Evolutionary conservation across 35 echinoderm and acorn worm genomes (phyloP).

Genomic region (Hemicentrotus pulcherrimus): DNA sequence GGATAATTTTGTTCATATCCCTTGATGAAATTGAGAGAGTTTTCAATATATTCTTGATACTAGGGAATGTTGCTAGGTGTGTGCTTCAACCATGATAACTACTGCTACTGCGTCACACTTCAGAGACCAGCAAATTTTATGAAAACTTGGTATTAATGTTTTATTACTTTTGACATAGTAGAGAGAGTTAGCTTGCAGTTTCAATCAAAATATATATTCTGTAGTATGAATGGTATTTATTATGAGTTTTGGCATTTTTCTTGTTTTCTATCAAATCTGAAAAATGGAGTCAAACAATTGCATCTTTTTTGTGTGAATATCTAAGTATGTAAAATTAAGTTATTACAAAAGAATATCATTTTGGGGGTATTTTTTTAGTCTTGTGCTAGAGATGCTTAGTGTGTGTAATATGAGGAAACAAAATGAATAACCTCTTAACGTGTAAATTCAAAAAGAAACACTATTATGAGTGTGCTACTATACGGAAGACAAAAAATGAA

Average conservation of each 20-base stretch:
- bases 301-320: constrained; percentile 40
- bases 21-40: background rate
- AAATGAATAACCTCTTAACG: constrained; percentile 17
- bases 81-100: no score
- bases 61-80: background rate
- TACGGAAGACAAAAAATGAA: constrained; percentile 4
- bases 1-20: background rate
- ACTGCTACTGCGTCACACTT: background rate
- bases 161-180: background rate
- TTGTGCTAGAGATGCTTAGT: constrained; percentile 16
- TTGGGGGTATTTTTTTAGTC: constrained; percentile 15
- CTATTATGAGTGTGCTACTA: constrained; percentile 45
- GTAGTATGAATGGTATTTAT: background rate
- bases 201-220: background rate
- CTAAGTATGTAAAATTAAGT: background rate
- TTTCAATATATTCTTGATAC: background rate
- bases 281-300: background rate
- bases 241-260: background rate
- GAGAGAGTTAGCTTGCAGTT: background rate
- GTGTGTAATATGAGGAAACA: constrained; percentile 10
- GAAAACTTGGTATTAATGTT: background rate
- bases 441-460: background rate
- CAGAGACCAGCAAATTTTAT: background rate
- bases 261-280: constrained; percentile 1
- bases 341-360: constrained; percentile 23